phyloP scores from a whole-genome alignment of 2,888 invertebrate species.

The Lycia hirtaria region DNA sequence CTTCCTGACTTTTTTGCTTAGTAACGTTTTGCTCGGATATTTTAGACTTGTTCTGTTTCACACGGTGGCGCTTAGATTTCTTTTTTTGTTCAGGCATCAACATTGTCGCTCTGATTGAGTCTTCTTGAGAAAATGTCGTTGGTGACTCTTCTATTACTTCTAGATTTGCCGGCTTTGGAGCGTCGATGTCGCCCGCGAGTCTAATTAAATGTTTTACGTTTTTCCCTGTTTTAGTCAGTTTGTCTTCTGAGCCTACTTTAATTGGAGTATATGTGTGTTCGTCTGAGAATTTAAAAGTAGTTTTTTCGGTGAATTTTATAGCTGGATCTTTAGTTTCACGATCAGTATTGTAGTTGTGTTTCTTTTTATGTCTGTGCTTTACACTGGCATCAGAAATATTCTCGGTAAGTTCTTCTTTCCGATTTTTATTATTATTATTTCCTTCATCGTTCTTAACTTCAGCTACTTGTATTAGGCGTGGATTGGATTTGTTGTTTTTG shows the following conservation, averaged over 20 bases:
- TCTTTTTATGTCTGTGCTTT: neutral
- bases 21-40: too few species aligned
- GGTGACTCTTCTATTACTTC: neutral
- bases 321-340: neutral
- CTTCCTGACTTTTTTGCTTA: too few species aligned
- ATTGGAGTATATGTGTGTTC: neutral
- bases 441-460: slow-evolving; percentile 2
- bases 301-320: neutral
- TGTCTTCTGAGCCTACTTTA: neutral
- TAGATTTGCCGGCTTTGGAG: neutral
- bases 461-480: neutral
- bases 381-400: neutral
- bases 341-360: neutral
- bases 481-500: slow-evolving; percentile 5
- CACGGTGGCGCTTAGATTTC: neutral
- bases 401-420: neutral
- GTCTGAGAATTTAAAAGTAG: neutral
- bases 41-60: neutral
- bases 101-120: neutral
- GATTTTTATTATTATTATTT: neutral
- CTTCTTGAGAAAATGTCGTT: neutral
- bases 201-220: neutral
- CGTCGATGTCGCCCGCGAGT: neutral
- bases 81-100: neutral
- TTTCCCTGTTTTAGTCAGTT: neutral